A percentile compares a stretch with the other conserved stretches of the same genome.
Conservation (phyloP, 2,888 invertebrate species). For the Nomada ruficornis region DNA sequence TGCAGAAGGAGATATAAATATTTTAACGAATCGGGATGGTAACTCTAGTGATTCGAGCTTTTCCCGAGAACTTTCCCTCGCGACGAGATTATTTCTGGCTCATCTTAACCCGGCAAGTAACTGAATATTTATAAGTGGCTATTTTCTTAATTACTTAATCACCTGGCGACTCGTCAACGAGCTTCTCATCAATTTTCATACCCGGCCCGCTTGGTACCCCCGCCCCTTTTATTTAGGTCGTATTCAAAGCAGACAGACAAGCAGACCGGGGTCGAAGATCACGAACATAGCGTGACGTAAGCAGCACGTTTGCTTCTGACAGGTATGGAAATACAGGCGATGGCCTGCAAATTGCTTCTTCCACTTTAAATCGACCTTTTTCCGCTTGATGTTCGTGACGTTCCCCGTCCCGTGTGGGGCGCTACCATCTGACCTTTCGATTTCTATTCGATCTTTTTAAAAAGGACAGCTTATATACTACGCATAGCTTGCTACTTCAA, state of each 20-base stretch:
- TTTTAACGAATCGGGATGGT: background rate
- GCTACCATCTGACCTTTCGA: conserved; percentile 39
- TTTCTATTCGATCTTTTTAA: background rate
- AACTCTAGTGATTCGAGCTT: background rate
- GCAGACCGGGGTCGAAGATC: conserved; percentile 54
- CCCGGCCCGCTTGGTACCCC: background rate
- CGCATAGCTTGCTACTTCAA: too few relatives aligned
- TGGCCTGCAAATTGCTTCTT: conserved; percentile 70
- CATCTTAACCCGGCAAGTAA: background rate
- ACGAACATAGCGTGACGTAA: conserved; percentile 61
- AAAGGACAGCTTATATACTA: background rate
- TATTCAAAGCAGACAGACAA: conserved; percentile 39
- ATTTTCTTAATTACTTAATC: conserved; percentile 44
- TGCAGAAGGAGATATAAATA: background rate
- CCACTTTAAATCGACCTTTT: conserved; percentile 65
- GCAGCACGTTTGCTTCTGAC: conserved; percentile 62
- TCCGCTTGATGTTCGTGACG: conserved; percentile 44
- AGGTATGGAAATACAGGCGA: conserved; percentile 68
- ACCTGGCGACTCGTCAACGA: conserved; percentile 2
- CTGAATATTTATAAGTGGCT: conserved; percentile 47
- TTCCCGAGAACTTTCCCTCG: background rate
- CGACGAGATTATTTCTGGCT: conserved; percentile 13
- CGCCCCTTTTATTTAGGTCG: conserved; percentile 37
- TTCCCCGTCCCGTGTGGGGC: conserved; percentile 35
- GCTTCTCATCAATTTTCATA: conserved; percentile 51